Conservation (phyloP, 1,140 invertebrate species). For the Thereuonema tuberculata region DNA sequence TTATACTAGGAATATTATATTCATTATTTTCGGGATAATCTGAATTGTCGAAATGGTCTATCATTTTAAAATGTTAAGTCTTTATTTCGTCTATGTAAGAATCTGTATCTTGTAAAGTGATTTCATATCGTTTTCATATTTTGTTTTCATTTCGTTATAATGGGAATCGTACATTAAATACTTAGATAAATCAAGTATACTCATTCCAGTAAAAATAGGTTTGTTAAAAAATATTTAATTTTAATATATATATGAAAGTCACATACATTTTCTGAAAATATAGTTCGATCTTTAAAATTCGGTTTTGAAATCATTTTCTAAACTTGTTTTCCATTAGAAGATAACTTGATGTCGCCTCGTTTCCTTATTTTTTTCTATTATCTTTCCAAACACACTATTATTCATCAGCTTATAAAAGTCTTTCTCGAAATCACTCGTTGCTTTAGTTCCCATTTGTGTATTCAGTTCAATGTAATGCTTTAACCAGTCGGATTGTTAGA, state of each 20-base stretch:
- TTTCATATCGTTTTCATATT: background rate
- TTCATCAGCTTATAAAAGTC: background rate
- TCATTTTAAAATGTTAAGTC: too few relatives aligned
- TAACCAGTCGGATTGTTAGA: background rate
- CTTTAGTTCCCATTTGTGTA: background rate
- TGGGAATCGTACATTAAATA: background rate
- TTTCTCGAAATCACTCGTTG: background rate
- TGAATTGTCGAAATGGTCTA: too few relatives aligned
- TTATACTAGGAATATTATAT: too few relatives aligned
- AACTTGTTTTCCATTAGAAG: background rate
- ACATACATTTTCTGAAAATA: background rate
- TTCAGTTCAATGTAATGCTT: background rate
- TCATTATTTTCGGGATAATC: too few relatives aligned
- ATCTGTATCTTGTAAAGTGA: too few relatives aligned
- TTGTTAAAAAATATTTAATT: background rate
- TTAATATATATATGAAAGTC: background rate
- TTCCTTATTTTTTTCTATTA: background rate
- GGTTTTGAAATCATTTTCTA: background rate
- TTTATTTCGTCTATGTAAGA: too few relatives aligned
- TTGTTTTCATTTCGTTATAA: background rate
- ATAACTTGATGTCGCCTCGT: background rate
- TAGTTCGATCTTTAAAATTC: background rate
- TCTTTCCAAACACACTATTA: background rate
- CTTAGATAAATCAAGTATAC: background rate
- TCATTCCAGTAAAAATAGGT: background rate